Percentiles rank a stretch among this genome's conserved stretches.
These are phyloP conservation scores for Triplophysa bombifrons DNA, from an alignment of 2,797 vertebrate species.

Conservation along the genomic window DNA sequence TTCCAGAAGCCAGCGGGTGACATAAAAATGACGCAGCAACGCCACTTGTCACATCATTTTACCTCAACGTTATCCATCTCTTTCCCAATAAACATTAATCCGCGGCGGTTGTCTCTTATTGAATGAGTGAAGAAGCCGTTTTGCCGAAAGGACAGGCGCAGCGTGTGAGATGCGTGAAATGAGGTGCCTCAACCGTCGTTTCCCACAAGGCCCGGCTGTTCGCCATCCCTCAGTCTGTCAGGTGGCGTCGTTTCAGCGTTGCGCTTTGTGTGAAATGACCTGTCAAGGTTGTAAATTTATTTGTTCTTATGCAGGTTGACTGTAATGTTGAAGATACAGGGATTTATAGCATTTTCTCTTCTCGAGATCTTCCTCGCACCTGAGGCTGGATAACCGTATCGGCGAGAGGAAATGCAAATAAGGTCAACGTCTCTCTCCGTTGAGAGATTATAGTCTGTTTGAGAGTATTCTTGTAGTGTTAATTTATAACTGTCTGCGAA, in stretches of 20 bases:
- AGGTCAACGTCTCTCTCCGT: background rate
- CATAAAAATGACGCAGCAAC: conserved; percentile 36
- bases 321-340: conserved; percentile 71
- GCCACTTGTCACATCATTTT: conserved; percentile 52
- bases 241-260: conserved; percentile 65
- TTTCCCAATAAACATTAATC: conserved; percentile 62
- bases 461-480: conserved; percentile 38
- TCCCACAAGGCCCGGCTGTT: conserved; percentile 70
- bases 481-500: conserved; percentile 21
- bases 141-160: conserved; percentile 46
- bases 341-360: conserved; percentile 66
- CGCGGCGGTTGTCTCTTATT: conserved; percentile 60
- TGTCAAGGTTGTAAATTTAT: conserved; percentile 75
- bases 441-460: conserved; percentile 27
- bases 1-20: conserved; percentile 40
- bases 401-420: conserved; percentile 51
- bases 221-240: conserved; percentile 74
- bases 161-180: conserved; percentile 66
- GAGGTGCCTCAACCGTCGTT: conserved; percentile 68
- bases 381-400: conserved; percentile 41
- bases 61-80: conserved; percentile 51
- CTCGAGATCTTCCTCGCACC: conserved; percentile 57
- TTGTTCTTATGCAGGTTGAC: conserved; percentile 75
- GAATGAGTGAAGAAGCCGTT: conserved; percentile 56
- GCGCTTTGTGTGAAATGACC: conserved; percentile 71